Evolutionary conservation across 2,113 vertebrate genomes (phyloP), one percentile per base, ranked within the genome.

Genomic region (Chloroceryle aenea): DNA sequence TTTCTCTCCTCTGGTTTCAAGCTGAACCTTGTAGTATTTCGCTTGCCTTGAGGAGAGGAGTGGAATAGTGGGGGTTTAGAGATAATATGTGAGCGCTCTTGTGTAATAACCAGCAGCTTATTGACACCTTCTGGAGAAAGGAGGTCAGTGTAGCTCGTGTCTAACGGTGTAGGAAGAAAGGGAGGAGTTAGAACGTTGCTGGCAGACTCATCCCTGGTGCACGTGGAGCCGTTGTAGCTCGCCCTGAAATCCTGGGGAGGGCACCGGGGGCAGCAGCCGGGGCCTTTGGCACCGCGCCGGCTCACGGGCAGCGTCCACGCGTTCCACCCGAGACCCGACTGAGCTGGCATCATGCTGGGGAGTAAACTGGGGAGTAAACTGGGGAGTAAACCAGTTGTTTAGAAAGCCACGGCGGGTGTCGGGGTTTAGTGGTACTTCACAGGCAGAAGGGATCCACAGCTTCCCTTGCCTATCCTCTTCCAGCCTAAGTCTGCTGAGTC

Each of bases 11-110:
- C 13, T 22, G 66, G 32, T 1, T 61, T 81, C 64, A 20, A 34
- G 29, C 5, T 0, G 7, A 56, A 5, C 48, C 23, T 6, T 36
- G 55, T 0, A 4, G 62, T 20, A 7, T 34, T 29, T 13, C 8
- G 18, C 12, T 3, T 18, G 11, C 7, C 67, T 20, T 61, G 53
- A 30, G 2, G 19, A 56, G 48, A 32, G 7, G 30, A 34, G n/a
- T 50, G 77, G 77, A 52, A 3, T 5, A 9, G 17, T 1, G 21
- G 30, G 79, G 53, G 0, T 59, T 12, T 6, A 4, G 72, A 69
- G 63, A 10, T 12, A 1, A 23, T 6, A 6, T 3, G 7, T 38
- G 10, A 20, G 4, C 15, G 34, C 22, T 38, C 32, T 16, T 2
- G 0, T 7, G 4, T 4, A 26, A 32, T 8, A 42, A 5, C 69